Evolutionary conservation across 2,888 invertebrate species (phyloP).

Genomic region (Aplocera efformata): DNA sequence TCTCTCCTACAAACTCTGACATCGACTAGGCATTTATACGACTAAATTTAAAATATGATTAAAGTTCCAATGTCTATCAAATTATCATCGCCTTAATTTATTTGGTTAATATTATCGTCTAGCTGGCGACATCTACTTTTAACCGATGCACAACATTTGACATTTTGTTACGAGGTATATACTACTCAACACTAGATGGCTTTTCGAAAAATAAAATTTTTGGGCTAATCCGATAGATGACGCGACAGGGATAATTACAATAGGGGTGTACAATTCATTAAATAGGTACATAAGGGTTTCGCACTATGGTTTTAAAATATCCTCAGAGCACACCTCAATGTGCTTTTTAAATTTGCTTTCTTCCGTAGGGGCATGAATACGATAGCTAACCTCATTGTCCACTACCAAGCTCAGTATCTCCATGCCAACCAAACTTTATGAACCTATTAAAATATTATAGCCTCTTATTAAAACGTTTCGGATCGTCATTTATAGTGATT

Average conservation of each 20-base stretch:
- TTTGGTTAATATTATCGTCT: conserved; percentile 6
- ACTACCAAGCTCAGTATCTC: neutral
- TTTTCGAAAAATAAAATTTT: too few species aligned
- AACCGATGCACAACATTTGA: conserved; percentile 3
- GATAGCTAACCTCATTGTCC: too few species aligned
- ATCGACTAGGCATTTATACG: conserved; percentile 3
- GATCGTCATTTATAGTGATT: conserved; percentile 43
- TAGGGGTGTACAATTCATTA: too few species aligned
- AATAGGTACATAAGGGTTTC: too few species aligned
- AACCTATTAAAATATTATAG: conserved; percentile 22
- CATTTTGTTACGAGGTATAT: neutral
- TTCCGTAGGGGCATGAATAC: too few species aligned
- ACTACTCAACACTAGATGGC: conserved; percentile 17
- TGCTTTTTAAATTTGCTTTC: too few species aligned
- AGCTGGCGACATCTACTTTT: conserved; percentile 2
- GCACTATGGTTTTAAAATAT: too few species aligned
- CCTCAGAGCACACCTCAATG: too few species aligned
- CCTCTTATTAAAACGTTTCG: conserved; percentile 27
- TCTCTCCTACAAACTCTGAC: neutral
- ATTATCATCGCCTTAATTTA: neutral
- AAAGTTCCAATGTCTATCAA: neutral
- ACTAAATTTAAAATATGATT: conserved; percentile 8
- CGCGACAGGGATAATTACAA: too few species aligned
- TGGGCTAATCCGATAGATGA: too few species aligned
- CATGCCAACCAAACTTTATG: conserved; percentile 2